Evolutionary conservation across 1,140 invertebrate genomes (phyloP).

Genomic region (Drosophila subpulchrella): DNA sequence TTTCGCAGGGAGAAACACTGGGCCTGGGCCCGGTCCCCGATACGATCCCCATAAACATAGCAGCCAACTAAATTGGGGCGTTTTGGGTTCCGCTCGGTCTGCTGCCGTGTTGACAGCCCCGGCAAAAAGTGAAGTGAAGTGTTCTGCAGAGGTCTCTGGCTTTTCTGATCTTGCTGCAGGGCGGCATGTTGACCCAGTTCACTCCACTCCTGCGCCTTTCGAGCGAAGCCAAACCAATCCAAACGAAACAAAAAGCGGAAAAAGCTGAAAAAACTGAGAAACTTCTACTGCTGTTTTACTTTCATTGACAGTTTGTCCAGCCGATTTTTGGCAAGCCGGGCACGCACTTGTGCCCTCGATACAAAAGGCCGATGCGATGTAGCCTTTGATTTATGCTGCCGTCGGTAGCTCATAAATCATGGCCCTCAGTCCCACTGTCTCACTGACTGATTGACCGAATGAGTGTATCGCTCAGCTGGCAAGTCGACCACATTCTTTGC

Average conservation of each 20-base stretch:
- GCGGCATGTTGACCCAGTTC: conserved; percentile 76
- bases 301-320: conserved; percentile 73
- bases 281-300: conserved; percentile 58
- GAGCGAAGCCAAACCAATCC: conserved; percentile 8
- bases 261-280: conserved; percentile 21
- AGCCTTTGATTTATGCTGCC: conserved; percentile 68
- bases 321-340: conserved; percentile 58
- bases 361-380: conserved; percentile 42
- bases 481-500: conserved; percentile 45
- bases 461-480: conserved; percentile 16
- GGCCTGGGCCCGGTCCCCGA: not conserved
- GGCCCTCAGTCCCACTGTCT: conserved; percentile 20
- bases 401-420: conserved; percentile 67
- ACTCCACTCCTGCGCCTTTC: conserved; percentile 50
- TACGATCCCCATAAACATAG: conserved; percentile 42
- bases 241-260: conserved; percentile 23
- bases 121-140: conserved; percentile 42
- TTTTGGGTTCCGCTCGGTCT: conserved; percentile 57
- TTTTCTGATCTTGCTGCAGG: conserved; percentile 50
- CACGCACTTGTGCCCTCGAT: conserved; percentile 82
- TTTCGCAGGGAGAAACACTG: conserved; percentile 57
- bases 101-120: conserved; percentile 39
- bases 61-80: conserved; percentile 63
- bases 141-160: conserved; percentile 22
- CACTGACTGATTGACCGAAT: conserved; percentile 52